phyloP scores from a whole-genome alignment of 2,888 invertebrate species.

The Isoperla grammatica region DNA sequence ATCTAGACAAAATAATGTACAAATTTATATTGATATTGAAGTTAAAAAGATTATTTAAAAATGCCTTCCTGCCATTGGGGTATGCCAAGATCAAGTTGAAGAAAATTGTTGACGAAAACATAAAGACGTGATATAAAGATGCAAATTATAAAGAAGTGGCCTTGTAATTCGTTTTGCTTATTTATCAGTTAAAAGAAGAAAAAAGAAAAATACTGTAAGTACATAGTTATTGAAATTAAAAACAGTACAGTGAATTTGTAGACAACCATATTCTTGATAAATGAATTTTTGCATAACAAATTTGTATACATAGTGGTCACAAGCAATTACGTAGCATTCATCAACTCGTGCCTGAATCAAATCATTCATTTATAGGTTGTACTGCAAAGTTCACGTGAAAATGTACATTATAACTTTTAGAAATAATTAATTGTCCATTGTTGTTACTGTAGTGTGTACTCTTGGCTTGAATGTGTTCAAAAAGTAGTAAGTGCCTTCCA shows the following conservation, averaged over 20 bases:
- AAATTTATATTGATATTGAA: slow-evolving; percentile 45
- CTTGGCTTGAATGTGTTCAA: slow-evolving; percentile 59
- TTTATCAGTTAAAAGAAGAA: slow-evolving; percentile 35
- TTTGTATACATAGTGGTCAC: slow-evolving; percentile 32
- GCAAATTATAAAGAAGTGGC: slow-evolving; percentile 36
- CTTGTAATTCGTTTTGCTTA: slow-evolving; percentile 36
- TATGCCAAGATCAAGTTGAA: slow-evolving; percentile 52
- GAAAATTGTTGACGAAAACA: slow-evolving; percentile 37
- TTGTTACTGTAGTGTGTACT: slow-evolving; percentile 26
- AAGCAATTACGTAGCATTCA: slow-evolving; percentile 32
- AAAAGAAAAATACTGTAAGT: slow-evolving; percentile 38
- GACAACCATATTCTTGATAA: slow-evolving; percentile 34
- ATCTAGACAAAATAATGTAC: slow-evolving; percentile 50
- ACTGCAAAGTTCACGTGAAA: slow-evolving; percentile 31
- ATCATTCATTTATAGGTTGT: slow-evolving; percentile 32
- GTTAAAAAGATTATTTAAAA: slow-evolving; percentile 44
- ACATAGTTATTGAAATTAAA: slow-evolving; percentile 40
- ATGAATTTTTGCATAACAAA: slow-evolving; percentile 31
- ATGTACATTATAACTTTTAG: slow-evolving; percentile 23
- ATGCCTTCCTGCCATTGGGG: slow-evolving; percentile 61
- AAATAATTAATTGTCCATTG: slow-evolving; percentile 30
- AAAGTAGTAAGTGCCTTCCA: slow-evolving; percentile 70
- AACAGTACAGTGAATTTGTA: slow-evolving; percentile 34
- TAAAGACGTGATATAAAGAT: slow-evolving; percentile 42
- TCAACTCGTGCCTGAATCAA: slow-evolving; percentile 32